Base-by-base conservation (phyloP, 2,888 invertebrate genomes). In the Dichetophora obliterata region DNA sequence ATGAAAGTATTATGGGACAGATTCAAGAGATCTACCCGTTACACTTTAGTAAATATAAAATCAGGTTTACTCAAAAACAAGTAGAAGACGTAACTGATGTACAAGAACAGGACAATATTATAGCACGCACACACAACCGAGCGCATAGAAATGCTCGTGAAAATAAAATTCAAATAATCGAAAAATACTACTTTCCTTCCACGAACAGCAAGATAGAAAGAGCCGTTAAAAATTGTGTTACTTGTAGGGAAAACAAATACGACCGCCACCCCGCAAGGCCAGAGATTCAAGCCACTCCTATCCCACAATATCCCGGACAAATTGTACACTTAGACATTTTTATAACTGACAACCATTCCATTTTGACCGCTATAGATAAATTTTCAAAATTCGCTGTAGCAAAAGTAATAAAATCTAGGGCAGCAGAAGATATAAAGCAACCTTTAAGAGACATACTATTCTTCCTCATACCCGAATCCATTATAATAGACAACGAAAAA, bases 111-210 rank as follows among this genome's bases (percentile, higher is more conserved):
- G 72, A 73, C 52, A 68, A 63, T 65, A 74, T 31, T 31, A 31
- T 31, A 4, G 31, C 31, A 31, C 31, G 31, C 31, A 31, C 63
- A 22, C 8, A 22, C 27, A 24, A 61, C 68, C 11, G n/a, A n/a
- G n/a, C n/a, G n/a, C 75, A 71, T 19, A 70, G 71, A 48, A 61
- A 73, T 52, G 52, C 54, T 16, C 24, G 54, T 16, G 75, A 77
- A 66, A 79, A 79, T 43, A 76, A 69, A 59, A 8, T 37, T 5
- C 75, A 79, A 57, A 74, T 79, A 16, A n/a, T 75, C 11, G 61
- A 78, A 57, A 78, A 80, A 75, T 80, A 54, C 50, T 79, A 78
- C 61, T 81, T 80, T 37, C 77, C 80, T 5, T 8, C 54, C 1
- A 79, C 81, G 79, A 27, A 24, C 3, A 48, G 31, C 8, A 77